A percentile compares a stretch with the other conserved stretches of the same genome.
These are phyloP conservation scores for Gyrodactylus salaris DNA, from an alignment of 1,140 invertebrate species.

Conservation along the genomic window DNA sequence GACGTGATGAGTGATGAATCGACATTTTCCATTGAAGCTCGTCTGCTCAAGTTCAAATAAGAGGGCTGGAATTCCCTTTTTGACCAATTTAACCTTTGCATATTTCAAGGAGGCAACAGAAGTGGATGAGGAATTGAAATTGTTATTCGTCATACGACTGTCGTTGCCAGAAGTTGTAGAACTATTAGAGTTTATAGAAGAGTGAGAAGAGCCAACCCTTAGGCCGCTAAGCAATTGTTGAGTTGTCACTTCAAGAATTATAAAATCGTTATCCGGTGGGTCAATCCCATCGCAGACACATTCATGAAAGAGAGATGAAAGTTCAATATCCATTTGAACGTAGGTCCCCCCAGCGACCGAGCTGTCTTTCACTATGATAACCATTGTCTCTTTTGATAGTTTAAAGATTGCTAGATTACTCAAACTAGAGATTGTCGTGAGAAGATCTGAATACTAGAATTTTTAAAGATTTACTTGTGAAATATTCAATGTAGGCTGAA, in stretches of 20 bases:
- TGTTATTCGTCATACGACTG: not conserved
- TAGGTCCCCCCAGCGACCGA: not conserved
- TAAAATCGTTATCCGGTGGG: not conserved
- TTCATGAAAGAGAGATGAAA: not conserved
- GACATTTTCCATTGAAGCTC: not conserved
- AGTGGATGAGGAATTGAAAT: not conserved
- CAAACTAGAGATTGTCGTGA: not conserved
- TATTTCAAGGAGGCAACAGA: not conserved
- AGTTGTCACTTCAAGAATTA: not conserved
- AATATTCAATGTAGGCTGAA: not conserved
- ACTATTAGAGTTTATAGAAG: too few species aligned
- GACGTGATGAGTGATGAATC: not conserved
- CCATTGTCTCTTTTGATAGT: not conserved
- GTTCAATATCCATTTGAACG: not conserved
- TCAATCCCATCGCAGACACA: not conserved
- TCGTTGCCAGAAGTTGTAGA: not conserved
- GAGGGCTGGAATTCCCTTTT: not conserved
- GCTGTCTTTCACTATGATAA: not conserved
- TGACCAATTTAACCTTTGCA: not conserved
- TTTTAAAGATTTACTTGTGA: not conserved
- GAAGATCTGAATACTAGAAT: not conserved
- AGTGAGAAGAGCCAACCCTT: not conserved
- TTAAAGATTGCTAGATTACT: not conserved
- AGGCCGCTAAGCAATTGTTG: not conserved
- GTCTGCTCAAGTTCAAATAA: not conserved